Conservation (phyloP, 2,888 invertebrate genomes). For the Xestia rhomboidea region DNA sequence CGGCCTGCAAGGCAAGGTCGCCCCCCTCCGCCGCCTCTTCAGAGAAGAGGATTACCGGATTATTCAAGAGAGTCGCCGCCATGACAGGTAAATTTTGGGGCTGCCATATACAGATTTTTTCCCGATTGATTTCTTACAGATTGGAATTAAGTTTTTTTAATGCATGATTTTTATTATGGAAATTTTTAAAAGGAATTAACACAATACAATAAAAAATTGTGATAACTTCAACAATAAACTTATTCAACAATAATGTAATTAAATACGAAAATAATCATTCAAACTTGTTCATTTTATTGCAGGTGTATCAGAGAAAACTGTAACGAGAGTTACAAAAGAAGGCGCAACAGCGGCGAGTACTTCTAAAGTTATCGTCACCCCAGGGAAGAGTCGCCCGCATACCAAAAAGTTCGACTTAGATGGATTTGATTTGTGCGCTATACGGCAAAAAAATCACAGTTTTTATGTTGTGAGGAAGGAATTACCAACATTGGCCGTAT, state of each 20-base stretch:
- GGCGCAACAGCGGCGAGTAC: constrained; percentile 49
- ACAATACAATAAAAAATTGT: constrained; percentile 22
- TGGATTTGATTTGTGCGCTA: constrained; percentile 56
- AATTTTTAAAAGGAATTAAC: constrained; percentile 34
- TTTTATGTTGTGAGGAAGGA: constrained; percentile 51
- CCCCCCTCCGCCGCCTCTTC: too few relatives aligned
- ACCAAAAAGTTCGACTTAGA: constrained; percentile 47
- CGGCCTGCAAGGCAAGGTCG: too few relatives aligned
- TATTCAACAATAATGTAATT: constrained; percentile 35
- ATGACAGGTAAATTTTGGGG: constrained; percentile 32
- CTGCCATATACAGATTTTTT: constrained; percentile 10
- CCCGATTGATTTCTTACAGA: too few relatives aligned
- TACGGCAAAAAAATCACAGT: constrained; percentile 52
- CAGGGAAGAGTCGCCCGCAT: constrained; percentile 53
- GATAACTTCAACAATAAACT: constrained; percentile 27
- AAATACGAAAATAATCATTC: constrained; percentile 37
- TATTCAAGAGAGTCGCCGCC: too few relatives aligned
- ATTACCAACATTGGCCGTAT: constrained; percentile 37
- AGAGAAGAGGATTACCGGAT: too few relatives aligned
- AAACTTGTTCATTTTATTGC: constrained; percentile 36
- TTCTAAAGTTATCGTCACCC: constrained; percentile 47
- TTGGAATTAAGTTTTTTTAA: neutral
- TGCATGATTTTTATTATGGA: constrained; percentile 20
- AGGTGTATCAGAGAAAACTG: constrained; percentile 52
- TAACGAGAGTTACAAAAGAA: constrained; percentile 53